Conservation (phyloP, 2,797 vertebrate genomes). For the Hyperoplus lanceolatus region DNA sequence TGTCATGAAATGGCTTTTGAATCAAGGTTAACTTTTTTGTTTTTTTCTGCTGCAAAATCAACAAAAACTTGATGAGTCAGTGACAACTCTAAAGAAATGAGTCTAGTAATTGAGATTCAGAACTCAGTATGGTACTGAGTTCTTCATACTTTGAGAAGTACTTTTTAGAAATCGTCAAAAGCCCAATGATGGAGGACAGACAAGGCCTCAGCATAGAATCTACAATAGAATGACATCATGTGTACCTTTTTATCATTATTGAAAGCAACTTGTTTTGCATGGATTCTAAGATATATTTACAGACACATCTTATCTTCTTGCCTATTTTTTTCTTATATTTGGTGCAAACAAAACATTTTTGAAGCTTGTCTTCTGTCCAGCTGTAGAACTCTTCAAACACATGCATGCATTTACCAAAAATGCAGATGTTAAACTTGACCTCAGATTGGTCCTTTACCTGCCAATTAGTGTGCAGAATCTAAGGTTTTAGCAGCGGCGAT, state of each 20-base stretch:
- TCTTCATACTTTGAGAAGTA: background rate
- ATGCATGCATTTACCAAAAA: background rate
- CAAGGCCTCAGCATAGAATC: background rate
- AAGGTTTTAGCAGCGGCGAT: slow-evolving; percentile 31
- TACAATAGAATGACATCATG: background rate
- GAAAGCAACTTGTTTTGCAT: background rate
- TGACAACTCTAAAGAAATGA: background rate
- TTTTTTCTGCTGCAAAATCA: background rate
- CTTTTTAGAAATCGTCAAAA: background rate
- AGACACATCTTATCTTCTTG: background rate
- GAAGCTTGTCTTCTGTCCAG: background rate
- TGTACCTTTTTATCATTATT: background rate
- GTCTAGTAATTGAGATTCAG: background rate
- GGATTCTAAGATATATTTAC: background rate
- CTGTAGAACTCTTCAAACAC: background rate
- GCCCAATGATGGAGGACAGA: background rate
- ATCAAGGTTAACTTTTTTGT: background rate
- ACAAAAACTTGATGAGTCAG: background rate
- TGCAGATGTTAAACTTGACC: background rate
- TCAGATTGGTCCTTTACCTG: slow-evolving; percentile 1
- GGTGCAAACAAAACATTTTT: background rate
- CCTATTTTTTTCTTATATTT: no score
- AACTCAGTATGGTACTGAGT: background rate
- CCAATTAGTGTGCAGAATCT: slow-evolving; percentile 21
- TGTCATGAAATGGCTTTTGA: background rate